Conservation (phyloP, 1,140 invertebrate species). For the Nephila pilipes region DNA sequence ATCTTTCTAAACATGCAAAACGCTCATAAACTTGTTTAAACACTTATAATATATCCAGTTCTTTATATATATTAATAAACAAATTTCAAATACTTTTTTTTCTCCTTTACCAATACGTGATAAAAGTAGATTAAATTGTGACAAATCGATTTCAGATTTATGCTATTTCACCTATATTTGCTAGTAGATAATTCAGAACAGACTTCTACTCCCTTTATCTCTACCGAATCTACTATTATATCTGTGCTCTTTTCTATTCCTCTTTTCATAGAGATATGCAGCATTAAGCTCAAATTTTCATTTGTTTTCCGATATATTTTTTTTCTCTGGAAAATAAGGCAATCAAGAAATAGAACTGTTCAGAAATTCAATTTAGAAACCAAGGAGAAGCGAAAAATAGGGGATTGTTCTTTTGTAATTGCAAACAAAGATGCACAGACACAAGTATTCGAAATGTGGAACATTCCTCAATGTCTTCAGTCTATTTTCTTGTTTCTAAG, state of each 20-base stretch:
- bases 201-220: background rate
- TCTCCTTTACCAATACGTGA: background rate
- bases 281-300: conserved; percentile 41
- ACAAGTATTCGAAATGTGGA: background rate
- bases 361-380: too few relatives aligned
- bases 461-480: background rate
- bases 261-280: conserved; percentile 25
- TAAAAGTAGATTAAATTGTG: background rate
- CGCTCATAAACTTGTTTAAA: too few relatives aligned
- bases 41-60: too few relatives aligned
- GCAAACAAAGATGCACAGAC: background rate
- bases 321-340: background rate
- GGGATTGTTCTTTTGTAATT: too few relatives aligned
- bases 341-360: background rate
- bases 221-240: background rate
- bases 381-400: too few relatives aligned
- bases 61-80: too few relatives aligned
- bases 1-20: too few relatives aligned
- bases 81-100: too few relatives aligned
- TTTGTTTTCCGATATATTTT: background rate
- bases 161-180: background rate
- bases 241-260: background rate
- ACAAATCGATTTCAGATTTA: background rate
- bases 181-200: background rate
- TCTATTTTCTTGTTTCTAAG: too few relatives aligned